Conservation (phyloP, 2,888 invertebrate genomes). For the Lepidocyrtinus sp. region DNA sequence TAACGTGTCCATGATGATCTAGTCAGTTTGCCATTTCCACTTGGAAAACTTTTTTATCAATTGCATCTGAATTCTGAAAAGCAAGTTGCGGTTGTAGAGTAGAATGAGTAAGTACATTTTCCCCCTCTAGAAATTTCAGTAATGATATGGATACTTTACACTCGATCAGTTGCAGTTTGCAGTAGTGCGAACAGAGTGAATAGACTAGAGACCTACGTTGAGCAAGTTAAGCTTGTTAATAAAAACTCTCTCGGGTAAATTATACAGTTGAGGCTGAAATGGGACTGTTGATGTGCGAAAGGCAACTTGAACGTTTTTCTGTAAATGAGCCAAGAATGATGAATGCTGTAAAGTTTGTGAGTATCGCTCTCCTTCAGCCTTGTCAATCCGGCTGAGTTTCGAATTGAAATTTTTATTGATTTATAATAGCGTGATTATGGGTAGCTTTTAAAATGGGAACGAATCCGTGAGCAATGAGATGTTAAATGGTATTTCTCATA, state of each 20-base stretch:
- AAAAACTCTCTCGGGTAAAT: neutral
- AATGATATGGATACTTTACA: neutral
- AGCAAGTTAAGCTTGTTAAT: neutral
- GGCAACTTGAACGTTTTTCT: conserved; percentile 22
- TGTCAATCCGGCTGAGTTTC: conserved; percentile 13
- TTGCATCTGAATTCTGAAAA: too few species aligned
- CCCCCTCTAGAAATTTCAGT: neutral
- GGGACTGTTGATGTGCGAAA: neutral
- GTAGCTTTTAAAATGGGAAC: neutral
- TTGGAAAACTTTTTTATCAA: neutral
- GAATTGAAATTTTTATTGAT: too few species aligned
- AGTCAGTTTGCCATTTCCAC: too few species aligned
- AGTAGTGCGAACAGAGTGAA: neutral
- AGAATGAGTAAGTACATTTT: neutral
- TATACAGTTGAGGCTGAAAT: neutral
- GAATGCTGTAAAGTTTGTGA: conserved; percentile 17
- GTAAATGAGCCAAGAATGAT: conserved; percentile 42
- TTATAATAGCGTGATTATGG: too few species aligned
- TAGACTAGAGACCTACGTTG: neutral
- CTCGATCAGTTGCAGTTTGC: neutral
- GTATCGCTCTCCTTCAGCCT: neutral
- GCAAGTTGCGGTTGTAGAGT: too few species aligned
- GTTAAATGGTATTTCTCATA: neutral
- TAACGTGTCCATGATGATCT: too few species aligned
- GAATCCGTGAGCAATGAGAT: neutral